Evolutionary conservation across 2,797 vertebrate genomes (phyloP), one percentile per base, ranked within the genome.

Genomic region (Microtus obscurus): DNA sequence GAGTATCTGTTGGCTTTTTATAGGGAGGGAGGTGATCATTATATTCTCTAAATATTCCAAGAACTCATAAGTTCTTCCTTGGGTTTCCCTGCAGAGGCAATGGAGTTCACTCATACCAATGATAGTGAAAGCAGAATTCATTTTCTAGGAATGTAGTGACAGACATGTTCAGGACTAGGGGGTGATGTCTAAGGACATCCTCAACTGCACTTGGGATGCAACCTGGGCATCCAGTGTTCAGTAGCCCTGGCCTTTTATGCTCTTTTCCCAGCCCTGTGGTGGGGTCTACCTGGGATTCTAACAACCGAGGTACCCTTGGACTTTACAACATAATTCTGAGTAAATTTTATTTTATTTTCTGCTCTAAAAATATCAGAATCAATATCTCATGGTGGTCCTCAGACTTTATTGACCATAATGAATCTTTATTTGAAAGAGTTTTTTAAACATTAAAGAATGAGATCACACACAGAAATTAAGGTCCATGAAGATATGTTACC

Each of bases 321-420:
- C 27, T 40, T 69, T 34, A 53, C 11, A 4, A 3, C 16, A 56
- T 40, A 89, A 67, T 37, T 78, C 45, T 89, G 23, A 37, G 9
- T 14, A n/a, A 71, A 78, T 92, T 27, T 37, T 87, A 56, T 40
- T 87, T 87, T 34, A 85, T 61, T 90, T 91, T 85, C 37, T 87
- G 17, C 69, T 88, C 21, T 77, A 88, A 83, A 51, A 14, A 77
- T 27, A 17, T 6, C 45, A 51, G 37, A 96, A 43, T 92, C 56
- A 82, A 27, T 92, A 77, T 93, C 27, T 92, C 34, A 31, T 74
- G 16, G 34, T 34, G 88, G 40, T 73, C 16, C 73, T 81, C 59
- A 77, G 45, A 82, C n/a, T 40, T 25, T 59, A 25, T 87, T 77
- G n/a, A 53, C 16, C 6, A 45, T 45, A 82, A 43, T 25, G 45